These are phyloP conservation scores for Falco naumanni DNA, from an alignment of 2,797 vertebrate species.

Conservation along the genomic window DNA sequence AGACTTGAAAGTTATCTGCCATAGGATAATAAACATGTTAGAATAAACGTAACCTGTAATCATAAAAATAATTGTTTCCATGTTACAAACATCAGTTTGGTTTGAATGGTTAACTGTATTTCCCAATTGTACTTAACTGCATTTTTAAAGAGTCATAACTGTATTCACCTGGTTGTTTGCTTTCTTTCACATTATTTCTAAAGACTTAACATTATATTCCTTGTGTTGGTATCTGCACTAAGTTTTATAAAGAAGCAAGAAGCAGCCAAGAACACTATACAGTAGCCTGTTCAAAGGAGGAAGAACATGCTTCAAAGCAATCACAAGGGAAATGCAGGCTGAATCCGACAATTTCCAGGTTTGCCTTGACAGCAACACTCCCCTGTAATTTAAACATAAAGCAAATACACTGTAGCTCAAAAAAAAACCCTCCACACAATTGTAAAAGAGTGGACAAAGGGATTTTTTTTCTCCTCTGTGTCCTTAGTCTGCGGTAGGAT, in stretches of 20 bases:
- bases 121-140: neutral
- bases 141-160: neutral
- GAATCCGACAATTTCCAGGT: neutral
- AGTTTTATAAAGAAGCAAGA: neutral
- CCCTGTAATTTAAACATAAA: neutral
- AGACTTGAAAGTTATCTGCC: neutral
- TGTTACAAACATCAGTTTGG: neutral
- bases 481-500: neutral
- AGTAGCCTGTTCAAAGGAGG: neutral
- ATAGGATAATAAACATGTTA: neutral
- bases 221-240: neutral
- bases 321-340: neutral
- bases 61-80: neutral
- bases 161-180: neutral
- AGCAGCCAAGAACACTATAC: neutral
- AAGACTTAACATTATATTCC: neutral
- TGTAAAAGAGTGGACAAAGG: no score
- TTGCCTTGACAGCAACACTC: neutral
- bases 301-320: neutral
- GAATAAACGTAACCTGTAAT: neutral
- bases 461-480: neutral
- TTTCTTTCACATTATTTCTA: neutral
- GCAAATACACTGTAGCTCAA: neutral
- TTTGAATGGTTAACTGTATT: neutral
- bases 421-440: no score